These are phyloP conservation scores for Xestia sexstrigata DNA, from an alignment of 2,888 invertebrate genomes.

Conservation along the genomic window DNA sequence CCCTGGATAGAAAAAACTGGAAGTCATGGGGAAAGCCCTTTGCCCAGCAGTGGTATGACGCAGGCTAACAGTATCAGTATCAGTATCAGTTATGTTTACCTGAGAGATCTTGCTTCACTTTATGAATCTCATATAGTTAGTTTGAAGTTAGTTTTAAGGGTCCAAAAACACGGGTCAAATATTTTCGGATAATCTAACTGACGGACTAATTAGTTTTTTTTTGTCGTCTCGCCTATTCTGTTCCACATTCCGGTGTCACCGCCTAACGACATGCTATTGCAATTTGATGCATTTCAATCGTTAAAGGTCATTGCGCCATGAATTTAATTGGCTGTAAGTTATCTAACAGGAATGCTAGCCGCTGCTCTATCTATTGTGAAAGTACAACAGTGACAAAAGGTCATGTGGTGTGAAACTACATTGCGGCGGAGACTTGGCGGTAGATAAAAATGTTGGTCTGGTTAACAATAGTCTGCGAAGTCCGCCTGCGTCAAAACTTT, in stretches of 20 bases:
- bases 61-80: too few relatives aligned
- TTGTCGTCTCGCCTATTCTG: too few relatives aligned
- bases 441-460: conserved; percentile 22
- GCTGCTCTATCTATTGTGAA: not conserved
- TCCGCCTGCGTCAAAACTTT: conserved; percentile 13
- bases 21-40: too few relatives aligned
- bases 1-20: too few relatives aligned
- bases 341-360: not conserved
- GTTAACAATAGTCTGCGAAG: not conserved
- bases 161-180: too few relatives aligned
- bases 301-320: not conserved
- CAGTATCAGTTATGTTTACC: too few relatives aligned
- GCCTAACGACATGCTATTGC: not conserved
- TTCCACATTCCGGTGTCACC: not conserved
- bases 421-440: not conserved
- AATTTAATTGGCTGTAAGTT: not conserved
- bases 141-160: not conserved
- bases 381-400: conserved; percentile 10
- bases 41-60: too few relatives aligned
- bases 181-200: too few relatives aligned
- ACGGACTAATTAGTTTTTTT: too few relatives aligned
- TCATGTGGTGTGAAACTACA: conserved; percentile 20
- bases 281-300: not conserved
- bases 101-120: not conserved
- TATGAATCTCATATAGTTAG: not conserved